These are phyloP conservation scores for Cerceris ruficornis DNA, from an alignment of 2,888 invertebrate genomes.

Conservation along the genomic window DNA sequence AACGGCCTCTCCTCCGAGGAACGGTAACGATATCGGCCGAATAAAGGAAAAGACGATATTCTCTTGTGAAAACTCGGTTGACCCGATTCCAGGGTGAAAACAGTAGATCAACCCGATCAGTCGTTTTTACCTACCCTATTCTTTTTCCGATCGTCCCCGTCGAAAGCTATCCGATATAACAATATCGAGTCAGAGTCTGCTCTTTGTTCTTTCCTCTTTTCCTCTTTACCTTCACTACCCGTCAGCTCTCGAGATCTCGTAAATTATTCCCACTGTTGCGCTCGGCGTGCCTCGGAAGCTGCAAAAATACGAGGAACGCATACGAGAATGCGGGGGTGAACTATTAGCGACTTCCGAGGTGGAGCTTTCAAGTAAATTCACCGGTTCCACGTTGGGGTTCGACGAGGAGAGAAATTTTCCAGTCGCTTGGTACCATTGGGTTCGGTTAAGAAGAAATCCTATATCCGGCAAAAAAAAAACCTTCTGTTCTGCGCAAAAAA, in stretches of 20 bases:
- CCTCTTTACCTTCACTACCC: not conserved
- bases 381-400: no score
- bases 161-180: constrained; percentile 56
- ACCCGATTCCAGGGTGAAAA: constrained; percentile 55
- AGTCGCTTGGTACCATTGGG: no score
- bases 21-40: constrained; percentile 28
- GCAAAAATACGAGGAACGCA: not conserved
- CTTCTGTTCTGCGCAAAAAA: no score
- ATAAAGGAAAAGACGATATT: constrained; percentile 42
- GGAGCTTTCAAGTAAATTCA: no score
- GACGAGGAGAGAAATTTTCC: no score
- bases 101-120: constrained; percentile 61
- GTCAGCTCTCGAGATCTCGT: constrained; percentile 24
- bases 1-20: constrained; percentile 2
- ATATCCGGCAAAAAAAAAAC: no score
- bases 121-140: constrained; percentile 40
- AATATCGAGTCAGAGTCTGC: constrained; percentile 51
- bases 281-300: not conserved
- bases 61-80: constrained; percentile 41
- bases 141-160: constrained; percentile 27
- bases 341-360: not conserved
- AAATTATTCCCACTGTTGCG: constrained; percentile 27
- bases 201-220: constrained; percentile 1
- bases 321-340: not conserved
- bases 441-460: no score